Percentiles rank a stretch among this genome's conserved stretches.
These are phyloP conservation scores for Heteromormyrus szaboi DNA, from an alignment of 2,797 vertebrate species.

Conservation along the genomic window DNA sequence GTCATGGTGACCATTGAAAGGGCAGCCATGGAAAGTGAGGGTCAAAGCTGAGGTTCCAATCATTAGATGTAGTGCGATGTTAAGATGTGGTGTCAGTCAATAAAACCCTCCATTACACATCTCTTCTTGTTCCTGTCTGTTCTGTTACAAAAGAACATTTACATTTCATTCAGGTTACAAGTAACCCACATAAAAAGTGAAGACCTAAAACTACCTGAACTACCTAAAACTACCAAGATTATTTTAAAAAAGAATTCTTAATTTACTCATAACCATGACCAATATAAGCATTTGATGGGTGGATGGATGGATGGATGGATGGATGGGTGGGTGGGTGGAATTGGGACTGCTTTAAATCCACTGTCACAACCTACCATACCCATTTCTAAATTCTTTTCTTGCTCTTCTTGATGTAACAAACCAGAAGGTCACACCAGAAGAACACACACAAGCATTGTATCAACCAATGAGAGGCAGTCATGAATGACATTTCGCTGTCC, in stretches of 20 bases:
- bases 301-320: not conserved
- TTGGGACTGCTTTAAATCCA: not conserved
- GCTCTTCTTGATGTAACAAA: not conserved
- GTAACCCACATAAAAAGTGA: not conserved
- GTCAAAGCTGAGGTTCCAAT: not conserved
- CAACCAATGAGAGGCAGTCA: not conserved
- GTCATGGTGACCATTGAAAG: not conserved
- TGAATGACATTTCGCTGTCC: not conserved
- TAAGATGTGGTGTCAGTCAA: not conserved
- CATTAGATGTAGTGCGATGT: constrained; percentile 10
- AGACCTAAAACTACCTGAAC: not conserved
- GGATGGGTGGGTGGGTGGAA: not conserved
- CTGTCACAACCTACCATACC: not conserved
- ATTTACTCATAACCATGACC: not conserved
- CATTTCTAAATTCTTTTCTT: not conserved
- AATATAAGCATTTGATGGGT: not conserved
- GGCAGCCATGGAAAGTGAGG: not conserved
- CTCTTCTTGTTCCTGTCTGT: not conserved
- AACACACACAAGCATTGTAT: not conserved
- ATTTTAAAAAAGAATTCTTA: not conserved
- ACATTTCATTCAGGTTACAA: not conserved
- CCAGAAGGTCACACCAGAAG: not conserved
- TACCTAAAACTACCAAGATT: not conserved
- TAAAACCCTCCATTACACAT: constrained; percentile 16
- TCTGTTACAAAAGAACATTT: not conserved